phyloP scores from a whole-genome alignment of 30 jellyfish, hydroid and myxozoan species.

The Morbakka virulenta region DNA sequence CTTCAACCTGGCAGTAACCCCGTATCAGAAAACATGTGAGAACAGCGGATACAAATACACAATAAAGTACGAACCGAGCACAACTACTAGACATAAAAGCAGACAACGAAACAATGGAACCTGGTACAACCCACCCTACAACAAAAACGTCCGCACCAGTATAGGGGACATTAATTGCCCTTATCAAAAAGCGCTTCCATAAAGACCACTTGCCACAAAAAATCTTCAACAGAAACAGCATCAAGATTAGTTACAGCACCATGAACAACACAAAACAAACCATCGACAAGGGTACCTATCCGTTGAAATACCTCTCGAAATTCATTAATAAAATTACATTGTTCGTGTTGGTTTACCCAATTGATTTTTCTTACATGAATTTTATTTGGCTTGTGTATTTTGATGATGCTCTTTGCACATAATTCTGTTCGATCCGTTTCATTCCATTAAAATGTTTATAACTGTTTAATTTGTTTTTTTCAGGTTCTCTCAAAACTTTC shows the following conservation, averaged over 20 bases:
- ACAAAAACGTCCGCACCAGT: conserved; percentile 52
- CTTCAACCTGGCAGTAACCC: conserved; percentile 18
- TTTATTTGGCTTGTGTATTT: no score
- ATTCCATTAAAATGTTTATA: no score
- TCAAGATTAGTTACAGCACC: conserved; percentile 58
- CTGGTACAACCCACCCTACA: conserved; percentile 72
- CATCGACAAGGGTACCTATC: conserved; percentile 41
- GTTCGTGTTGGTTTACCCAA: no score
- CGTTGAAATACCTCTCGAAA: no score
- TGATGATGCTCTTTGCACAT: no score
- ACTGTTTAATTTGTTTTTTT: no score
- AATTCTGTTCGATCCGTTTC: no score
- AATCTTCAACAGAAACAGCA: conserved; percentile 43
- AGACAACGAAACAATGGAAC: conserved; percentile 32
- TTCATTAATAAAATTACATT: no score
- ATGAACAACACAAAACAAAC: conserved; percentile 11
- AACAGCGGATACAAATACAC: conserved; percentile 9
- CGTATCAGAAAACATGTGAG: conserved; percentile 5
- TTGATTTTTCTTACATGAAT: no score
- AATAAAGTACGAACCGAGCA: background rate
- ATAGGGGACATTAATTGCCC: conserved; percentile 41
- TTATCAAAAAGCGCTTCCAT: conserved; percentile 54
- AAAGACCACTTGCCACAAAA: conserved; percentile 18
- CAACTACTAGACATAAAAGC: background rate
- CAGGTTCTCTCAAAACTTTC: no score